A percentile compares a stretch with the other conserved stretches of the same genome.
Conservation (phyloP, 2,797 vertebrate genomes). For the Hypotaenidia philippensis region DNA sequence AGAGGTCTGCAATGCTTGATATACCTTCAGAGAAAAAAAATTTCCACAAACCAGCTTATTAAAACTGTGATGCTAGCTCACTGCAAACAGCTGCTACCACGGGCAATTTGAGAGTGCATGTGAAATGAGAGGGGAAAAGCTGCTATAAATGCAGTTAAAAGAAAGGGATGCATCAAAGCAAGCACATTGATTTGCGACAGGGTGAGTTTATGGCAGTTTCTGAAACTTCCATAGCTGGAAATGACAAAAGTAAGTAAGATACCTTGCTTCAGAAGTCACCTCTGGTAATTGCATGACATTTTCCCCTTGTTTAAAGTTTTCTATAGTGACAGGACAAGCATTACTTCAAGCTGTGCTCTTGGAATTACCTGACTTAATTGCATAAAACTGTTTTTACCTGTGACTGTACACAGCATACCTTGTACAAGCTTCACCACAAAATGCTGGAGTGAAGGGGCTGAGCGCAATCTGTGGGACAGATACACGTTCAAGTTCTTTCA, state of each 20-base stretch:
- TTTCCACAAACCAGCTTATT: neutral
- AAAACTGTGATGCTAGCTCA: neutral
- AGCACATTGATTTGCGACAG: neutral
- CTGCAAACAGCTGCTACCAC: neutral
- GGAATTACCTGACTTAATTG: neutral
- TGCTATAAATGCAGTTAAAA: neutral
- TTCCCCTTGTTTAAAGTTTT: neutral
- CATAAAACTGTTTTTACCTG: neutral
- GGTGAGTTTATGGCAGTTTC: neutral
- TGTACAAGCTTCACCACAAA: neutral
- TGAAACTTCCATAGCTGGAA: neutral
- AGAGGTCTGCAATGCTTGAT: conserved; percentile 19
- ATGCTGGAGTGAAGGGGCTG: neutral
- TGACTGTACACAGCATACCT: neutral
- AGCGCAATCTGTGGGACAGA: neutral
- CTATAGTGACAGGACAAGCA: neutral
- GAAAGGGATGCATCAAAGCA: neutral
- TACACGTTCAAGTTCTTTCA: fast-evolving
- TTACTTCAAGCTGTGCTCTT: neutral
- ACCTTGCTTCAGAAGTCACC: neutral
- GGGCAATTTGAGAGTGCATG: neutral
- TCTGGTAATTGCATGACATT: neutral
- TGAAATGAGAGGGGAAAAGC: neutral
- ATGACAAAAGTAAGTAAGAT: neutral
- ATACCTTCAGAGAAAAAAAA: neutral